A percentile compares a stretch with the other conserved stretches of the same genome.
phyloP scores from a whole-genome alignment of 2,113 vertebrate species.

The Ibidorhyncha struthersii region DNA sequence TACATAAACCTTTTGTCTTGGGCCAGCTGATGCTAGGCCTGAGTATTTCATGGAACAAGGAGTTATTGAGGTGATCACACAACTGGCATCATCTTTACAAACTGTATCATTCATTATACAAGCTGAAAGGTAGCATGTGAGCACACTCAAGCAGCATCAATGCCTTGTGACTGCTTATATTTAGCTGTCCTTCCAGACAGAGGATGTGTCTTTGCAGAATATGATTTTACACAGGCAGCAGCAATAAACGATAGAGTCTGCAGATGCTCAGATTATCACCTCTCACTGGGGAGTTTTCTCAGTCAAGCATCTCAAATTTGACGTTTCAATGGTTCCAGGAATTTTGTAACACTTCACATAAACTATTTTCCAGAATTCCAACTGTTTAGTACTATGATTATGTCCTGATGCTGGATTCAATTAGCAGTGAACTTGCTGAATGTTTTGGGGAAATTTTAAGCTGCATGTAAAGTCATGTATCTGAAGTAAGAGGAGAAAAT shows the following conservation, averaged over 20 bases:
- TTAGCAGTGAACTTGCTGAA: background rate
- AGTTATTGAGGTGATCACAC: background rate
- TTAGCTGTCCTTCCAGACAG: background rate
- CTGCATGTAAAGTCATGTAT: background rate
- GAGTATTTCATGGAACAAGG: background rate
- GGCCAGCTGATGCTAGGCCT: background rate
- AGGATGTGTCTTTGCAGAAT: background rate
- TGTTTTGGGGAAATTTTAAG: background rate
- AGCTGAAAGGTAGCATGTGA: background rate
- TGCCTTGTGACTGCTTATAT: background rate
- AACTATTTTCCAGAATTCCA: slow-evolving; percentile 11
- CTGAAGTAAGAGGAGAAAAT: background rate
- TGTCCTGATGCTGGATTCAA: background rate
- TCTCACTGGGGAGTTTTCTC: background rate
- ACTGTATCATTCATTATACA: background rate
- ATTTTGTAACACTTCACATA: background rate
- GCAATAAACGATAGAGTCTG: background rate
- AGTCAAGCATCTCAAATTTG: background rate
- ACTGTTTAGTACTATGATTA: background rate
- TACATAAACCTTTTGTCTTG: background rate
- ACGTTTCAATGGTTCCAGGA: background rate
- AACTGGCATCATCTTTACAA: background rate
- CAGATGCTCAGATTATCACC: background rate
- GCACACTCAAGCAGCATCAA: background rate
- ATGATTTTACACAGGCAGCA: background rate